Percentiles rank a stretch among this genome's conserved stretches.
Conservation (phyloP, 2,888 invertebrate genomes). For the Drosophila monieri region DNA sequence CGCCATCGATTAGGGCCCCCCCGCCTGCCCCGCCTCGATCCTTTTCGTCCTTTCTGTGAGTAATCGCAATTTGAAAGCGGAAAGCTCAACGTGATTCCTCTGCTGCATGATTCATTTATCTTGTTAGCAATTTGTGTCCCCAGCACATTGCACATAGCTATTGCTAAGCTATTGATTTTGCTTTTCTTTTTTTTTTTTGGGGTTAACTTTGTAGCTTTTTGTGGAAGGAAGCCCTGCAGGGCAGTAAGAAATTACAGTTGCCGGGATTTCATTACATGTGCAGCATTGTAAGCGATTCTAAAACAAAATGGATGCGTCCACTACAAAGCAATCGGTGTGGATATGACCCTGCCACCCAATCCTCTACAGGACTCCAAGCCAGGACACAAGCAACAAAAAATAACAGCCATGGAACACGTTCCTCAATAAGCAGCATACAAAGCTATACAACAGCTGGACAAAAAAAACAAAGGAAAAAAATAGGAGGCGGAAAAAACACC, state of each 20-base stretch:
- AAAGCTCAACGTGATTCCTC: constrained; percentile 43
- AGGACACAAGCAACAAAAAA: not conserved
- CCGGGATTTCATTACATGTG: constrained; percentile 46
- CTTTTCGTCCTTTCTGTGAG: constrained; percentile 26
- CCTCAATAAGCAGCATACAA: constrained; percentile 44
- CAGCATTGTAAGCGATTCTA: constrained; percentile 45
- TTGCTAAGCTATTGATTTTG: constrained; percentile 3
- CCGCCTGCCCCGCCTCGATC: constrained; percentile 3
- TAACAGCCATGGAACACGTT: constrained; percentile 38
- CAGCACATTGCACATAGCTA: constrained; percentile 24
- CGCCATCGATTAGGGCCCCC: constrained; percentile 37
- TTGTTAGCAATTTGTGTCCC: constrained; percentile 51
- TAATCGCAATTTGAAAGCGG: constrained; percentile 42
- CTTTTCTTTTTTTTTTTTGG: not conserved
- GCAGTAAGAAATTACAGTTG: constrained; percentile 47
- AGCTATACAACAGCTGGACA: constrained; percentile 26
- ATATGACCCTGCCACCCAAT: constrained; percentile 17
- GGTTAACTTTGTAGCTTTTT: not conserved
- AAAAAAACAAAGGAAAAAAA: not conserved
- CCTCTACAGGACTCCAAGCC: not conserved
- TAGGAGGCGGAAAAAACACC: constrained; percentile 4
- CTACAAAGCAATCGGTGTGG: constrained; percentile 30
- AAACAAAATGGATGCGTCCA: constrained; percentile 53
- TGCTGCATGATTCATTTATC: constrained; percentile 44
- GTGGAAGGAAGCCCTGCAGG: not conserved